phyloP scores from a whole-genome alignment of 1,140 invertebrate genomes.

The Drosophila pseudoobscura region DNA sequence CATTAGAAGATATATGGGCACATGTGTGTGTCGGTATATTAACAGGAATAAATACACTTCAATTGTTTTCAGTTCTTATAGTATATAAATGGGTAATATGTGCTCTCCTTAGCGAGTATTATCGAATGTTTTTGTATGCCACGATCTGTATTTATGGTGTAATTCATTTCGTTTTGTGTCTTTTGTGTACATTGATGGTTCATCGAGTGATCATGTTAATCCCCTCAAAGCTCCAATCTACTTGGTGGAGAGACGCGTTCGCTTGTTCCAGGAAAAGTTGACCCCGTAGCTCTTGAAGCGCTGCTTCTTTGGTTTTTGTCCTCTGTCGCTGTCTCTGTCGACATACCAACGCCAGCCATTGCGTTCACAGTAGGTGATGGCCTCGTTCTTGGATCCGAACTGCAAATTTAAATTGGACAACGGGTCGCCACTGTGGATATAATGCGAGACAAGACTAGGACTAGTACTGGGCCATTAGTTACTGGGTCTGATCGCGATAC shows the following conservation, averaged over 20 bases:
- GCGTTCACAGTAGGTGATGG: constrained; percentile 96
- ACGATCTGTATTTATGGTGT: no score
- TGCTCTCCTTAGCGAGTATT: no score
- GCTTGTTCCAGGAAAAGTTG: constrained; percentile 99
- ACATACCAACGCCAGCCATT: constrained; percentile 97
- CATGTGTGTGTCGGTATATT: no score
- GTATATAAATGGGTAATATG: no score
- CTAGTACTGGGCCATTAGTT: background rate
- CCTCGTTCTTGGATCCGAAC: constrained; percentile 93
- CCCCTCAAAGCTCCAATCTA: constrained; percentile 84
- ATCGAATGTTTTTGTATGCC: no score
- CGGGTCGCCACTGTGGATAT: constrained; percentile 92
- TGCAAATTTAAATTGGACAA: constrained; percentile 95
- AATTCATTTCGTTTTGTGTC: no score
- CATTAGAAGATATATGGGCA: no score
- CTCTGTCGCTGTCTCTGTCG: constrained; percentile 85
- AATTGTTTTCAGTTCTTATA: no score
- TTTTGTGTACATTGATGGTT: no score
- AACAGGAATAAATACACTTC: no score
- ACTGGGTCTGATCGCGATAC: constrained; percentile 54
- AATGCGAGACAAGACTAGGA: no score
- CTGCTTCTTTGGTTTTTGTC: constrained; percentile 87
- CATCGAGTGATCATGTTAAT: no score
- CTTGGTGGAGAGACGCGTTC: constrained; percentile 96
- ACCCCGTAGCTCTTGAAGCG: constrained; percentile 95